phyloP scores from a whole-genome alignment of 2,888 invertebrate genomes.

The Tenodera sinensis region DNA sequence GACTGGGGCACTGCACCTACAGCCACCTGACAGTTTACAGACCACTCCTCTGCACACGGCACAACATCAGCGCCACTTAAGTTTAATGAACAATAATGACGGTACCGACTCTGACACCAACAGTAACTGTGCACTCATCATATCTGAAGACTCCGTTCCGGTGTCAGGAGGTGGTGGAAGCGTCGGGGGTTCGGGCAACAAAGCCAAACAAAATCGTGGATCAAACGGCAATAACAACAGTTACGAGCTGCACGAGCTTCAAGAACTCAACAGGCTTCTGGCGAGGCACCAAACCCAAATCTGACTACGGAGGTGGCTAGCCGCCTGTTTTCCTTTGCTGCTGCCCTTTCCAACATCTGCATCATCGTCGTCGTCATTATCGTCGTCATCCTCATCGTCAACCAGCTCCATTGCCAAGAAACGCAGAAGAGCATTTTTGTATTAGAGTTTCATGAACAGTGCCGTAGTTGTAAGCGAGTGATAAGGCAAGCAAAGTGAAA shows the following conservation, averaged over 20 bases:
- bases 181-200: constrained; percentile 20
- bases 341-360: background rate
- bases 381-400: background rate
- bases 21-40: constrained; percentile 37
- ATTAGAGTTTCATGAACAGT: background rate
- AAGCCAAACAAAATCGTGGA: constrained; percentile 44
- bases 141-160: constrained; percentile 39
- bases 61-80: constrained; percentile 40
- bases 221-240: constrained; percentile 70
- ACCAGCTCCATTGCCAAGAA: background rate
- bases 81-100: constrained; percentile 37
- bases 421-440: background rate
- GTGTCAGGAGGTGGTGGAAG: constrained; percentile 17
- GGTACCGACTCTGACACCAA: constrained; percentile 59
- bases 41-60: constrained; percentile 37
- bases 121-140: constrained; percentile 52
- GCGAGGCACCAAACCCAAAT: constrained; percentile 37
- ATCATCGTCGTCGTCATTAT: background rate
- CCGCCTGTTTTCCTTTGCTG: background rate
- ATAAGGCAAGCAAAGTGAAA: background rate
- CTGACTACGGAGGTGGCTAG: constrained; percentile 37
- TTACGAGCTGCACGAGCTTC: constrained; percentile 72
- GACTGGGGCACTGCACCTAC: constrained; percentile 39
- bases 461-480: background rate
- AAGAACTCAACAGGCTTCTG: constrained; percentile 36